A percentile compares a stretch with the other conserved stretches of the same genome.
Conservation (phyloP, 1,140 invertebrate species). For the Nasonia longicornis region DNA sequence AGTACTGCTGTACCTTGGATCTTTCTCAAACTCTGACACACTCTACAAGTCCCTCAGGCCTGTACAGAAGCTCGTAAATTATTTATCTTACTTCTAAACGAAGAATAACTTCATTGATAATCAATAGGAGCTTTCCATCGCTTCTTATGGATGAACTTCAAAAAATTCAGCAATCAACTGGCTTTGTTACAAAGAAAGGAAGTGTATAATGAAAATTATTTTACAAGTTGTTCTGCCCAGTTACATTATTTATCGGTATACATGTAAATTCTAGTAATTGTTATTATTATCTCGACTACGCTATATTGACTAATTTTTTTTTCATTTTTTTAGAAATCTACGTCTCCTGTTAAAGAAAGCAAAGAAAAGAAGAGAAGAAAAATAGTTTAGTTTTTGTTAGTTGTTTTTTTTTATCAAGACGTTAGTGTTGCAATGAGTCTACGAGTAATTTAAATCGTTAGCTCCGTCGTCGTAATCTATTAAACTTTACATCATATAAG, state of each 20-base stretch:
- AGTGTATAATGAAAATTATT: conserved; percentile 6
- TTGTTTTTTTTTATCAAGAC: not conserved
- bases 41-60: conserved; percentile 16
- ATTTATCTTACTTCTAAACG: conserved; percentile 31
- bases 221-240: not conserved
- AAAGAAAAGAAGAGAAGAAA: conserved; percentile 10
- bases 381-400: not conserved
- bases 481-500: conserved; percentile 53
- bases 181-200: not conserved
- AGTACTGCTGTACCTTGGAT: conserved; percentile 46
- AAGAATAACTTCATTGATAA: conserved; percentile 28
- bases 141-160: not conserved
- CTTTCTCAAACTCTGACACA: not conserved
- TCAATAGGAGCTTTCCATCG: conserved; percentile 2
- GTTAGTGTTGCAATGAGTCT: conserved; percentile 2
- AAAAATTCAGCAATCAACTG: not conserved
- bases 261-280: conserved; percentile 16
- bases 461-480: conserved; percentile 51
- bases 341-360: conserved; percentile 52
- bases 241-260: not conserved
- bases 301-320: conserved; percentile 59
- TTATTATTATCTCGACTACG: conserved; percentile 47
- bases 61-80: conserved; percentile 35
- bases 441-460: conserved; percentile 51
- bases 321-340: conserved; percentile 52